phyloP scores from a whole-genome alignment of 2,888 invertebrate species.

The Antheraea assamensis region DNA sequence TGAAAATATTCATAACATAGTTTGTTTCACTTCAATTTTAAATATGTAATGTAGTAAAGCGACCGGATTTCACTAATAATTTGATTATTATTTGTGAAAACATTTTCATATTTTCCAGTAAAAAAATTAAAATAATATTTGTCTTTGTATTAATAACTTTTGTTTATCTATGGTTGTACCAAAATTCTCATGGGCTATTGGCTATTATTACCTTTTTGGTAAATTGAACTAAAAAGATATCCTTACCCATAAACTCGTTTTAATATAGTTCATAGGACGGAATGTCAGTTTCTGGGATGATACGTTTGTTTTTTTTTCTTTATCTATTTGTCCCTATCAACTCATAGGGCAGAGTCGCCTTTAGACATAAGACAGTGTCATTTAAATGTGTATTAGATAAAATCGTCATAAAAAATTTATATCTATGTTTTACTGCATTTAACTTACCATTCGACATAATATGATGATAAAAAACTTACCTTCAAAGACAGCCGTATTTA shows the following conservation, averaged over 20 bases:
- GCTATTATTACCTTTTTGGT: not conserved
- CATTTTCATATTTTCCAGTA: too few relatives aligned
- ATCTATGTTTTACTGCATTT: not conserved
- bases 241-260: not conserved
- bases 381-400: not conserved
- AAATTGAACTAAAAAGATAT: not conserved
- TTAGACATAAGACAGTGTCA: not conserved
- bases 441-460: not conserved
- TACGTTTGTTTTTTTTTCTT: not conserved
- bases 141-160: too few relatives aligned
- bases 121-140: too few relatives aligned
- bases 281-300: not conserved
- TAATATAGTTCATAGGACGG: not conserved
- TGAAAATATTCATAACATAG: too few relatives aligned
- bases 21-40: too few relatives aligned
- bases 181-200: too few relatives aligned
- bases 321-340: not conserved
- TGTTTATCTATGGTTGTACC: too few relatives aligned
- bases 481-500: not conserved
- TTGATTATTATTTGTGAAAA: too few relatives aligned
- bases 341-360: not conserved
- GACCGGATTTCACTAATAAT: too few relatives aligned
- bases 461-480: not conserved
- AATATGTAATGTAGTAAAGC: too few relatives aligned
- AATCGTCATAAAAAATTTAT: not conserved